Conservation (phyloP, 2,113 vertebrate genomes). For the Terrapene triunguis region DNA sequence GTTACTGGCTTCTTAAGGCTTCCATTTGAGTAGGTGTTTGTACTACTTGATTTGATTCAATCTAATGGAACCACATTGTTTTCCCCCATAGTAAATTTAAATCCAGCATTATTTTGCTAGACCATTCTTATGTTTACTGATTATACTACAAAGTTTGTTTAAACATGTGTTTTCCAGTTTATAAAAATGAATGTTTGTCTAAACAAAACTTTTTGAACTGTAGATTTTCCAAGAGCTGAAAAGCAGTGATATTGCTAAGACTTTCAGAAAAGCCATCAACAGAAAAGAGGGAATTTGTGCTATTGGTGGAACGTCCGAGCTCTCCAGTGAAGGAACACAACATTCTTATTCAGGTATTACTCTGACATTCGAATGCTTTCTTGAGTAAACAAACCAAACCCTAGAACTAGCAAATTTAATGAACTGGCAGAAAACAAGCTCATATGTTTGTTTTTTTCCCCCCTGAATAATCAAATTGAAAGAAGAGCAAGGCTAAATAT, state of each 20-base stretch:
- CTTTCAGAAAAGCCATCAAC: conserved; percentile 91
- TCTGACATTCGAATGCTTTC: background rate
- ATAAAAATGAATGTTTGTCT: background rate
- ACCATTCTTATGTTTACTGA: background rate
- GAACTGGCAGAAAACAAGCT: background rate
- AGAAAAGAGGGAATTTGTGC: conserved; percentile 94
- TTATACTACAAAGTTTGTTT: conserved; percentile 22
- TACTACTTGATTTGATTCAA: background rate
- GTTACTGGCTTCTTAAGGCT: background rate
- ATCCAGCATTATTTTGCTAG: background rate
- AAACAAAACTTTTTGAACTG: conserved; percentile 54
- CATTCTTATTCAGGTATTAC: conserved; percentile 90
- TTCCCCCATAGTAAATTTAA: background rate
- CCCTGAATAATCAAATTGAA: accelerated
- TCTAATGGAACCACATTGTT: background rate
- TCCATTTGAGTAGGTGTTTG: conserved; percentile 2
- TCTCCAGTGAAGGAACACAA: conserved; percentile 92
- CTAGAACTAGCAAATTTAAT: background rate
- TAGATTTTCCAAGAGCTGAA: conserved; percentile 92
- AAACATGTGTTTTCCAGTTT: background rate
- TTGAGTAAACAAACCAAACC: accelerated
- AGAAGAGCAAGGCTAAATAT: background rate
- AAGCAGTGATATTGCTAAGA: conserved; percentile 86
- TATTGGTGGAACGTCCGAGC: conserved; percentile 91
- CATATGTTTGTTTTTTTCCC: background rate